These are phyloP conservation scores for Macrostomum lignano DNA, from an alignment of 1,140 invertebrate species.

Conservation along the genomic window DNA sequence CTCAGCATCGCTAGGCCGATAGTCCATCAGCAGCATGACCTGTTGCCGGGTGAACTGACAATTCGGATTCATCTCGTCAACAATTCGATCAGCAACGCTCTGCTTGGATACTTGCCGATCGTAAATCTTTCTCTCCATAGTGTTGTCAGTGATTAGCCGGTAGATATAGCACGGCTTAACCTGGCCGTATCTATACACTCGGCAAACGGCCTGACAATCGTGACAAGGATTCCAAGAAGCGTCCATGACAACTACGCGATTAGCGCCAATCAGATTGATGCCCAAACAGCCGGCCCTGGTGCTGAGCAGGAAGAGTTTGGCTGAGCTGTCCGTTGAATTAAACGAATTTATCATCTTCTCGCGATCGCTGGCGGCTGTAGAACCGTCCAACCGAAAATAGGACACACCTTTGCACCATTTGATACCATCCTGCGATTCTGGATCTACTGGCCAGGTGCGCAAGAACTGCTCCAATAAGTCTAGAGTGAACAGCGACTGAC, in stretches of 20 bases:
- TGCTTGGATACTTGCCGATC: constrained; percentile 62
- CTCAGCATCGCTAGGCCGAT: constrained; percentile 21
- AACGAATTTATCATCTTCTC: constrained; percentile 89
- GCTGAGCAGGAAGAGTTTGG: constrained; percentile 75
- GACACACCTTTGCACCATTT: constrained; percentile 56
- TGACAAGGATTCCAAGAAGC: constrained; percentile 99
- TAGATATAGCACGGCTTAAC: constrained; percentile 76
- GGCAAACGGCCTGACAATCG: constrained; percentile 84
- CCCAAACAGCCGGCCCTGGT: constrained; percentile 79
- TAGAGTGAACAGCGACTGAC: constrained; percentile 72
- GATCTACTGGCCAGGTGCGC: constrained; percentile 45
- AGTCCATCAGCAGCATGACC: constrained; percentile 65
- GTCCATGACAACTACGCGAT: constrained; percentile 82
- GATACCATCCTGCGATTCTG: constrained; percentile 28
- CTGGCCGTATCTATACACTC: constrained; percentile 86
- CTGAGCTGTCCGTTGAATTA: constrained; percentile 41
- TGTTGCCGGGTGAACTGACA: constrained; percentile 74
- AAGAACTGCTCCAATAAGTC: constrained; percentile 88
- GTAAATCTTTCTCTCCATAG: constrained; percentile 84
- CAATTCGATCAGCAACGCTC: constrained; percentile 58
- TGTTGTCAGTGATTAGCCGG: constrained; percentile 76
- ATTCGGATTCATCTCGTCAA: constrained; percentile 87
- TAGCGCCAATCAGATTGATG: constrained; percentile 76
- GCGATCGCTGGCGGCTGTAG: constrained; percentile 62
- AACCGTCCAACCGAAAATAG: constrained; percentile 72